A percentile compares a stretch with the other conserved stretches of the same genome.
Conservation (phyloP, 2,113 vertebrate species). For the Barnardius zonarius region DNA sequence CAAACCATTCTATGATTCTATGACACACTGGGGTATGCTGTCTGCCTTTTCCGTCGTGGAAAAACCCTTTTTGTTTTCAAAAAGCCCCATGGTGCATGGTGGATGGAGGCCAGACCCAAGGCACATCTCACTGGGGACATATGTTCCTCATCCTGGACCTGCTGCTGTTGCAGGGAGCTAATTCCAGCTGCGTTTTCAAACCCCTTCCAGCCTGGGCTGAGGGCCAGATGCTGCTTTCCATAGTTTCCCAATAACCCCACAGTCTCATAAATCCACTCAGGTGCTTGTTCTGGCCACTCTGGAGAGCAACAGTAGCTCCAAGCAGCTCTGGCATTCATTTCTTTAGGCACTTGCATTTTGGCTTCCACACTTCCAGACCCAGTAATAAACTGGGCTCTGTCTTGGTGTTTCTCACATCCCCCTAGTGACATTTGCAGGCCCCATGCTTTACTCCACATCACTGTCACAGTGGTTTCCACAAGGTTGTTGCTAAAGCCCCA, state of each 20-base stretch:
- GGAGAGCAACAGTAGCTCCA: not conserved
- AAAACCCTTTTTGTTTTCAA: not conserved
- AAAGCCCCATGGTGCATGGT: not conserved
- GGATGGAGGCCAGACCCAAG: not conserved
- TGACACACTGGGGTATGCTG: not conserved
- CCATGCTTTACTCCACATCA: not conserved
- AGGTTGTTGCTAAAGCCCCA: not conserved
- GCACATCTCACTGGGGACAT: not conserved
- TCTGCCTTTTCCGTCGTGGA: not conserved
- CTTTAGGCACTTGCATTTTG: not conserved
- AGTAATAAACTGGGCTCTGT: not conserved
- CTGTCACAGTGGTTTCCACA: rapidly evolving
- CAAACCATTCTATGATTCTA: not conserved
- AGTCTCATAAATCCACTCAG: not conserved
- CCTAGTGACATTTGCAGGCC: not conserved
- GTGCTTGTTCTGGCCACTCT: not conserved
- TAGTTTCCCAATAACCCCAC: not conserved
- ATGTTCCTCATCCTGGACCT: not conserved
- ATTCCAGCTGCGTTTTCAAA: constrained; percentile 1
- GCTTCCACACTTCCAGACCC: not conserved
- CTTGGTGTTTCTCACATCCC: not conserved
- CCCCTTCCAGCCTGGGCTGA: constrained; percentile 1
- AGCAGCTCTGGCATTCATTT: not conserved
- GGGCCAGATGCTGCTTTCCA: not conserved
- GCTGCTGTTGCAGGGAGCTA: not conserved